These are phyloP conservation scores for Colinus virginianus DNA, from an alignment of 2,113 vertebrate species.

Conservation along the genomic window DNA sequence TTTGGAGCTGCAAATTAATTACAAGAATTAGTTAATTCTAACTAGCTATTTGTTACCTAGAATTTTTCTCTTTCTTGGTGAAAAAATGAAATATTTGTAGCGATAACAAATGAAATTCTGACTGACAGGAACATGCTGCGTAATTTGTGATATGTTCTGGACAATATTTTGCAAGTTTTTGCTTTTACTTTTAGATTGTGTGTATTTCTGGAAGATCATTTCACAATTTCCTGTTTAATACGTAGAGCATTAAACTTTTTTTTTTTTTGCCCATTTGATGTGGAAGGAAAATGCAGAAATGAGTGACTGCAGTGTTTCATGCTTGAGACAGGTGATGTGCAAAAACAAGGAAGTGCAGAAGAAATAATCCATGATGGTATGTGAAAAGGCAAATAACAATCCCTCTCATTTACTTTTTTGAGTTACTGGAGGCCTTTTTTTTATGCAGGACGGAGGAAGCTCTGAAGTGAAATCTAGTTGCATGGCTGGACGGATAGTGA, in stretches of 20 bases:
- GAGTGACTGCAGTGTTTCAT: not conserved
- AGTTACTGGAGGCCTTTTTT: not conserved
- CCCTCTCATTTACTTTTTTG: not conserved
- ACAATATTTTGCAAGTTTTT: not conserved
- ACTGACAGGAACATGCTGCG: not conserved
- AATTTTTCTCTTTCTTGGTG: not conserved
- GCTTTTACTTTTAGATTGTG: not conserved
- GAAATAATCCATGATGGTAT: not conserved
- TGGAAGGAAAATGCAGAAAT: not conserved
- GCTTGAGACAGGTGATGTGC: not conserved
- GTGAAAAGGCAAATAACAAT: not conserved
- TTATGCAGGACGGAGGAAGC: not conserved
- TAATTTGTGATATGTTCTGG: not conserved
- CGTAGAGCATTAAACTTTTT: not conserved
- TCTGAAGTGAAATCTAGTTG: not conserved
- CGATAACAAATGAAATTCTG: not conserved
- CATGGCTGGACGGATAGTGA: not conserved
- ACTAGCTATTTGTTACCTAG: not conserved
- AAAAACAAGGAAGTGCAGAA: not conserved
- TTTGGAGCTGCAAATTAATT: not conserved
- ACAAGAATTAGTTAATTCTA: not conserved
- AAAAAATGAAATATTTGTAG: not conserved
- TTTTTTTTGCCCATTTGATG: not conserved
- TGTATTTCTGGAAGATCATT: not conserved
- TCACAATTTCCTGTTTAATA: not conserved